phyloP scores from a whole-genome alignment of 2,888 invertebrate species.

The Drosophila buzzatii region DNA sequence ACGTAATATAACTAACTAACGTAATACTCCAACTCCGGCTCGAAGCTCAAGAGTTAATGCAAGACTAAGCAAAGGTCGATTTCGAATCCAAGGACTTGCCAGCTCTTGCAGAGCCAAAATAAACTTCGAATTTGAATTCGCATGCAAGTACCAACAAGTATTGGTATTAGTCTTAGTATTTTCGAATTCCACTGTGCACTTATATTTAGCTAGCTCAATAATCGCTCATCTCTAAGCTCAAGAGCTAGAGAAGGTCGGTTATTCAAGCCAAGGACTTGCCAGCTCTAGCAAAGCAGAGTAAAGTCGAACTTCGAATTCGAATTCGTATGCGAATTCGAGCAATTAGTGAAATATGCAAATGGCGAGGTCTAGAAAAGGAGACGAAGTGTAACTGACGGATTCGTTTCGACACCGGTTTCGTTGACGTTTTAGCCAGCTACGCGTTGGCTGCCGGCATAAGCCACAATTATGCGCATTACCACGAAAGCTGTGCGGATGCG shows the following conservation, averaged over 20 bases:
- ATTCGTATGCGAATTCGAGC: conserved; percentile 17
- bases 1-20: neutral
- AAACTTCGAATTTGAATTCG: neutral
- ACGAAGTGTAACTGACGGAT: conserved; percentile 71
- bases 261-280: conserved; percentile 47
- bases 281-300: conserved; percentile 32
- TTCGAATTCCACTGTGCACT: neutral
- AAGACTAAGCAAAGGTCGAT: too few relatives aligned
- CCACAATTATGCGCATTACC: conserved; percentile 56
- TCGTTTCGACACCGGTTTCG: conserved; percentile 54
- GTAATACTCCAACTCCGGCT: too few relatives aligned
- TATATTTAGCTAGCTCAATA: neutral
- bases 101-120: neutral
- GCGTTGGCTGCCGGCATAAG: conserved; percentile 30
- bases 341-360: conserved; percentile 56
- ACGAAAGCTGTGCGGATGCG: conserved; percentile 74
- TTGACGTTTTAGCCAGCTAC: conserved; percentile 34
- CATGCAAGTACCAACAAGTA: neutral
- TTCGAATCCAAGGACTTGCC: neutral
- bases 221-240: neutral
- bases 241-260: neutral
- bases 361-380: conserved; percentile 53
- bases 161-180: neutral
- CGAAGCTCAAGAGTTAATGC: too few relatives aligned
- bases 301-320: neutral